These are phyloP conservation scores for Cephalopachus bancanus DNA, from an alignment of 2,797 vertebrate genomes.

Conservation along the genomic window DNA sequence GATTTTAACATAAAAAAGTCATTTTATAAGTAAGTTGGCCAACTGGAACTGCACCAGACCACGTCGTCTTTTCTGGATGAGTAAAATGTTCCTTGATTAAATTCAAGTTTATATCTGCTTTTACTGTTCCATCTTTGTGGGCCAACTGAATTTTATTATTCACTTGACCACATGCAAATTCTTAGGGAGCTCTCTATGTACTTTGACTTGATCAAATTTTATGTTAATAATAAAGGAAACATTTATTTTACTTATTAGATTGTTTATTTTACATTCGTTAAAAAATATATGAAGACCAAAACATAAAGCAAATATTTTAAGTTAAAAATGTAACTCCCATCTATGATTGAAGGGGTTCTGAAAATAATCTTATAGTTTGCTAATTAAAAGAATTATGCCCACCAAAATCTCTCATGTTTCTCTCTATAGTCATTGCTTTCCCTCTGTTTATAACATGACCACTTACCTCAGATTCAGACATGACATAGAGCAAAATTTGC, in stretches of 20 bases:
- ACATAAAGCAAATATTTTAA: conserved; percentile 61
- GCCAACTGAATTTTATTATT: conserved; percentile 88
- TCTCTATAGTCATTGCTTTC: conserved; percentile 1
- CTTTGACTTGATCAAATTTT: conserved; percentile 83
- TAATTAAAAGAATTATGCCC: conserved; percentile 54
- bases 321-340: conserved; percentile 38
- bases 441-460: background rate
- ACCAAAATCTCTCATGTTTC: conserved; percentile 35
- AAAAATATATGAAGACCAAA: conserved; percentile 57
- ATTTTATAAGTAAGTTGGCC: conserved; percentile 85
- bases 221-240: conserved; percentile 83
- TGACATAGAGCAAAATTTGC: background rate
- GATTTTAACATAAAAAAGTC: conserved; percentile 88
- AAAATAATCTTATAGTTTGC: conserved; percentile 51
- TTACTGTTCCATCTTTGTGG: conserved; percentile 83
- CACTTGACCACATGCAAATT: conserved; percentile 88
- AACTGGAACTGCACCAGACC: conserved; percentile 89
- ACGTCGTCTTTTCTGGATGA: conserved; percentile 92
- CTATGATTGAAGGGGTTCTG: conserved; percentile 65
- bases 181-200: conserved; percentile 86
- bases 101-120: conserved; percentile 88
- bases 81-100: conserved; percentile 90
- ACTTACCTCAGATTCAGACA: background rate
- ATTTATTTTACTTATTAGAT: conserved; percentile 79
- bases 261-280: conserved; percentile 64